Base-by-base conservation (phyloP, 2,113 vertebrate species). In the Phycodurus eques region DNA sequence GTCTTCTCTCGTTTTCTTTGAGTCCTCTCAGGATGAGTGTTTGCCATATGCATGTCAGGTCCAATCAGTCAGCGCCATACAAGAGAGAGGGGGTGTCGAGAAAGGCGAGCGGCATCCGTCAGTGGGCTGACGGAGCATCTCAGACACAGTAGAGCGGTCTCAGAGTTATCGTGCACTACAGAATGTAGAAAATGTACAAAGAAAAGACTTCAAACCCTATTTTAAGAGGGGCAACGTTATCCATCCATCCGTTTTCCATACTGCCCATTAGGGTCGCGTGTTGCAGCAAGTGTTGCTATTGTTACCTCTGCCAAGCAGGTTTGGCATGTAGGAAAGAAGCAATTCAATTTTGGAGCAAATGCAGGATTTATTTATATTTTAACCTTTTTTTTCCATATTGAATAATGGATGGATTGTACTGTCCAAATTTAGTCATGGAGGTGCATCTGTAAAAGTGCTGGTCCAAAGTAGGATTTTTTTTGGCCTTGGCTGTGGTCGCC, bases 41-140 rank as follows among this genome's bases (percentile, higher is more conserved):
- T 85, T 81, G 87, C 88, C 86, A 91, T 88, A 87, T 89, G 88
- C 85, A 80, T 80, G 88, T 89, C 89, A 88, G 77, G 81, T 81
- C 76, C 35, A 44, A 88, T 89, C 84, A 84, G 72, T 88, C 83
- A 63, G 66, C 66, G 75, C 71, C 68, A 77, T 42, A 44, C 17
- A 19, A 42, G 43, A 64, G 60, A 42, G 56, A n/a, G 49, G 11
- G 19, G 62, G n/a, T 33, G 42, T 56, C 56, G 54, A 51, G 76
- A 44, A 31, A 4, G 62, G 4, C 31, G 71, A 61, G 68, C 33
- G 63, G 72, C 73, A 73, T 72, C 56, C 49, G 60, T 83, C 77
- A 61, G 22, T 53, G 68, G 73, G 61, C 27, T 77, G 83, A 80
- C 67, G 63, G 74, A 73, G 79, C 81, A 84, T 77, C 75, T 75